phyloP scores from a whole-genome alignment of 2,888 invertebrate species.

The Heliconius sara region DNA sequence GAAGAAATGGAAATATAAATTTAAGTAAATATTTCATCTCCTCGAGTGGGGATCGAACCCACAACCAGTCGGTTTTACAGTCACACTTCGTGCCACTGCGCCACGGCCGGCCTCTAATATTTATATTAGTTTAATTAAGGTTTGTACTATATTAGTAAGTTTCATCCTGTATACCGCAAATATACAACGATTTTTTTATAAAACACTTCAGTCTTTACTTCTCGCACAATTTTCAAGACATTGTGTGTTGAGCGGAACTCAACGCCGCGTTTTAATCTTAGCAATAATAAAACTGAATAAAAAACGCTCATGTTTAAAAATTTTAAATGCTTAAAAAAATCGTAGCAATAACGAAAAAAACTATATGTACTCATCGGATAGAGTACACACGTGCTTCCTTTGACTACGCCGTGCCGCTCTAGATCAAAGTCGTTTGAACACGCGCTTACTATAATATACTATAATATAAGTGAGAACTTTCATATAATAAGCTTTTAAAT shows the following conservation, averaged over 20 bases:
- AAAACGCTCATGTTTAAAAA: not conserved
- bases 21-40: too few species aligned
- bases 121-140: too few species aligned
- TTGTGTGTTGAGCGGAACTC: not conserved
- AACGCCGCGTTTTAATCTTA: not conserved
- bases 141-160: too few species aligned
- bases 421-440: conserved; percentile 19
- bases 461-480: conserved; percentile 10
- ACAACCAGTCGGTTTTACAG: too few species aligned
- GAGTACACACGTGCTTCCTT: conserved; percentile 12
- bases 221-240: not conserved
- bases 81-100: too few species aligned
- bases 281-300: not conserved
- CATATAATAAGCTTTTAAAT: not conserved
- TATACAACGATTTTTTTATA: not conserved
- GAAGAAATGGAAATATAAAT: too few species aligned
- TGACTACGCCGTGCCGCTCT: conserved; percentile 1
- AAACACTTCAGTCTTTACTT: not conserved
- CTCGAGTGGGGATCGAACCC: too few species aligned
- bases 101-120: too few species aligned
- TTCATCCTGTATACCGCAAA: not conserved
- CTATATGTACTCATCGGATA: not conserved
- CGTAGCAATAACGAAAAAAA: not conserved
- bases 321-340: not conserved
- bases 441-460: not conserved